Conservation (phyloP, 2,113 vertebrate genomes). For the Albula goreensis region DNA sequence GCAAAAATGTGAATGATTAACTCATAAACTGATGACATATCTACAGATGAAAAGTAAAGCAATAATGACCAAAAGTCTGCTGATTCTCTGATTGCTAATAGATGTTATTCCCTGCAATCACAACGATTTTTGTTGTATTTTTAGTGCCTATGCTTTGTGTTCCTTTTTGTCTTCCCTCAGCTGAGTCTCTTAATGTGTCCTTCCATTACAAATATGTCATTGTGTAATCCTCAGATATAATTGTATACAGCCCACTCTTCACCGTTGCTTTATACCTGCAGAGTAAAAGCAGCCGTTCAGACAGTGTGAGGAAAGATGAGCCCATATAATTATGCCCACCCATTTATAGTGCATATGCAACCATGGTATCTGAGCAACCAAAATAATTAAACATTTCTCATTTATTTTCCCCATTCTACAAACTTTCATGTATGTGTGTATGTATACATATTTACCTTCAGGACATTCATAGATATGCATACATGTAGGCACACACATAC, state of each 20-base stretch:
- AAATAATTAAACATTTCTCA: constrained; percentile 62
- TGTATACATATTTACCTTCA: constrained; percentile 38
- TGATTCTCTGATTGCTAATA: not conserved
- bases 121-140: too few species aligned
- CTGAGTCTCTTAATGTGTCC: too few species aligned
- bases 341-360: constrained; percentile 63
- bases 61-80: too few species aligned
- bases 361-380: constrained; percentile 64
- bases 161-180: too few species aligned
- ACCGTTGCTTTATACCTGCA: constrained; percentile 60
- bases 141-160: too few species aligned
- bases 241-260: constrained; percentile 51
- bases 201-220: constrained; percentile 54
- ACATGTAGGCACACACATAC: constrained; percentile 47
- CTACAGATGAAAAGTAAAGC: too few species aligned
- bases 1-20: not conserved
- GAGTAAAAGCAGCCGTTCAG: constrained; percentile 63
- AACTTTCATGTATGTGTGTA: constrained; percentile 38
- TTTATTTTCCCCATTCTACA: constrained; percentile 28
- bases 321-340: constrained; percentile 63
- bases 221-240: constrained; percentile 65
- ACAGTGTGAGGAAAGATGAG: constrained; percentile 60
- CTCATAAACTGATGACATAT: too few species aligned
- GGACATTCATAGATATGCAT: constrained; percentile 51
- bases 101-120: not conserved